These are phyloP conservation scores for Lymantria dispar DNA, from an alignment of 2,888 invertebrate species.

Conservation along the genomic window DNA sequence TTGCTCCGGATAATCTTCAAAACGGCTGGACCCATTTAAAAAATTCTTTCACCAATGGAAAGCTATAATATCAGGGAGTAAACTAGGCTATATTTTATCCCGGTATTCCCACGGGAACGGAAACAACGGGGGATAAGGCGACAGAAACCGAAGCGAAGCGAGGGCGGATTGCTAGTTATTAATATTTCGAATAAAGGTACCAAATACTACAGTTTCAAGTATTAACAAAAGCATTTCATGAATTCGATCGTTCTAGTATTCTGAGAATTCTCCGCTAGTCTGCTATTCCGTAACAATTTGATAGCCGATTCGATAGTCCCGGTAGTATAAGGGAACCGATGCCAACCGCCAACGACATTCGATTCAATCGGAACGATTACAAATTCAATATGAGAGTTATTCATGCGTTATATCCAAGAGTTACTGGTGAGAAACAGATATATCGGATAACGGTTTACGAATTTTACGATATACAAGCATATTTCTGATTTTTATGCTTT, in stretches of 20 bases:
- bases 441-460: background rate
- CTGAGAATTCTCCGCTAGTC: constrained; percentile 20
- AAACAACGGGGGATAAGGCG: too few species aligned
- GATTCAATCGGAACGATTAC: constrained; percentile 31
- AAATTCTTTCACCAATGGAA: too few species aligned
- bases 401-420: constrained; percentile 4
- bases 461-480: background rate
- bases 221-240: background rate
- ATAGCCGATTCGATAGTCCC: constrained; percentile 32
- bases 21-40: too few species aligned
- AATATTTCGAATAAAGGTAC: too few species aligned
- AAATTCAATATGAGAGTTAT: constrained; percentile 29
- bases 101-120: too few species aligned
- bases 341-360: constrained; percentile 16
- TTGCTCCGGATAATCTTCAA: too few species aligned
- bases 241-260: constrained; percentile 23
- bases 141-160: too few species aligned
- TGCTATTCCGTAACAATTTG: constrained; percentile 26
- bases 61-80: too few species aligned
- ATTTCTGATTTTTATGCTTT: background rate
- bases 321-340: constrained; percentile 18
- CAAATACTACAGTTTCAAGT: too few species aligned
- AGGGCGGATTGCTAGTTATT: too few species aligned
- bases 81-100: too few species aligned
- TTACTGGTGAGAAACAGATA: background rate